phyloP scores from a whole-genome alignment of 2,888 invertebrate genomes.

The Drosophila recens region DNA sequence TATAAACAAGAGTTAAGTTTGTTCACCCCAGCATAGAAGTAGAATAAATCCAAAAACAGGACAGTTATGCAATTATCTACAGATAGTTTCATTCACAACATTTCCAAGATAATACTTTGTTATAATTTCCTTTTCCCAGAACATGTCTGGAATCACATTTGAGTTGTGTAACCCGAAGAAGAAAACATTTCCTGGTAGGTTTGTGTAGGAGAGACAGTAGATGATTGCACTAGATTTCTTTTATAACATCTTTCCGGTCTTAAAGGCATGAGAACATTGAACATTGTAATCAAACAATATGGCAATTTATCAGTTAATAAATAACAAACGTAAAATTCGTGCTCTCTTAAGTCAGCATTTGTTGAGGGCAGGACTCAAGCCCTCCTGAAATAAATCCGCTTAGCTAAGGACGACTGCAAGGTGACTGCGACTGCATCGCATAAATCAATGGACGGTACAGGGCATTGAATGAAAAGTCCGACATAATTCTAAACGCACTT shows the following conservation, averaged over 20 bases:
- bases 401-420: slow-evolving; percentile 32
- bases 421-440: slow-evolving; percentile 59
- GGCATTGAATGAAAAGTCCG: slow-evolving; percentile 69
- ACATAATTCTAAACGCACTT: slow-evolving; percentile 48
- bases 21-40: too few species aligned
- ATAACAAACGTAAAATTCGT: slow-evolving; percentile 24
- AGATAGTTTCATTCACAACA: slow-evolving; percentile 36
- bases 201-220: not conserved
- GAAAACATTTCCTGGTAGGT: slow-evolving; percentile 37
- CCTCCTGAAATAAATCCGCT: slow-evolving; percentile 72
- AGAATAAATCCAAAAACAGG: not conserved
- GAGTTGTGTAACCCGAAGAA: slow-evolving; percentile 5
- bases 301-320: slow-evolving; percentile 58
- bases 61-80: slow-evolving; percentile 7
- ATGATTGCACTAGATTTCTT: slow-evolving; percentile 11
- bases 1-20: too few species aligned
- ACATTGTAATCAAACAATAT: slow-evolving; percentile 64
- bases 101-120: slow-evolving; percentile 6
- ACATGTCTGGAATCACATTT: not conserved
- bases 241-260: slow-evolving; percentile 48
- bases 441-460: slow-evolving; percentile 72
- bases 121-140: slow-evolving; percentile 13
- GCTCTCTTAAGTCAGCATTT: slow-evolving; percentile 45
- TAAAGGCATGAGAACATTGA: slow-evolving; percentile 20
- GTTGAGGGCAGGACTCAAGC: slow-evolving; percentile 58